Conservation (phyloP, 2,797 vertebrate species). For the Mastacembelus armatus region DNA sequence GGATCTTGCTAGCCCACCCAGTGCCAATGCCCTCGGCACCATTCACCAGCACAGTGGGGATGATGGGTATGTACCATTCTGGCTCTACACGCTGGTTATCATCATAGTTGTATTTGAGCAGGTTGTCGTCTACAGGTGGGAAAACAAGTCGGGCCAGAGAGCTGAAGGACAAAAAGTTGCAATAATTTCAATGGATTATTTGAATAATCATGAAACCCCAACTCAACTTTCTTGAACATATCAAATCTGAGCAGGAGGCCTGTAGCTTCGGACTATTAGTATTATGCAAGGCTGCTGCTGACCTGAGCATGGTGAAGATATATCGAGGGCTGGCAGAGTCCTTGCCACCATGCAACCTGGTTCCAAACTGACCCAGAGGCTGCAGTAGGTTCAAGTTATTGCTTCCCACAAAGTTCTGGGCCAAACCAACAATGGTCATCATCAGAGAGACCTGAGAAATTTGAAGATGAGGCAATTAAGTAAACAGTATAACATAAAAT, state of each 20-base stretch:
- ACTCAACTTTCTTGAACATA: not conserved
- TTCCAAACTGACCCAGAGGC: slow-evolving; percentile 97
- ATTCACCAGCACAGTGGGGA: slow-evolving; percentile 93
- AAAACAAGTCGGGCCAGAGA: slow-evolving; percentile 91
- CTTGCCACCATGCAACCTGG: slow-evolving; percentile 94
- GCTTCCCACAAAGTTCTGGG: slow-evolving; percentile 98
- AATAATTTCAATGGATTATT: no score
- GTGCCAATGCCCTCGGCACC: slow-evolving; percentile 97
- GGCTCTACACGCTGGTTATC: slow-evolving; percentile 98
- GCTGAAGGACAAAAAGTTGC: slow-evolving; percentile 67
- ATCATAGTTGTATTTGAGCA: slow-evolving; percentile 93
- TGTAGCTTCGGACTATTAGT: not conserved
- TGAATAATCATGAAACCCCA: no score
- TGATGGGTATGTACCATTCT: slow-evolving; percentile 98
- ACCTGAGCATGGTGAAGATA: slow-evolving; percentile 99
- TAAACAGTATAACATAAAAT: not conserved
- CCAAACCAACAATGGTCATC: slow-evolving; percentile 97
- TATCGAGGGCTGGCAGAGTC: slow-evolving; percentile 99
- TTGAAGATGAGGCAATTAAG: not conserved
- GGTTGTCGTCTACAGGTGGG: slow-evolving; percentile 90
- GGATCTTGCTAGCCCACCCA: slow-evolving; percentile 96
- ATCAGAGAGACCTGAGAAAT: slow-evolving; percentile 89
- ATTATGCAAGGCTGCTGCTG: slow-evolving; percentile 21
- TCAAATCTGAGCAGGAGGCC: not conserved
- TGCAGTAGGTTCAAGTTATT: slow-evolving; percentile 97